Evolutionary conservation across 2,888 invertebrate species (phyloP).

Genomic region (Omphaloscelis lunosa): DNA sequence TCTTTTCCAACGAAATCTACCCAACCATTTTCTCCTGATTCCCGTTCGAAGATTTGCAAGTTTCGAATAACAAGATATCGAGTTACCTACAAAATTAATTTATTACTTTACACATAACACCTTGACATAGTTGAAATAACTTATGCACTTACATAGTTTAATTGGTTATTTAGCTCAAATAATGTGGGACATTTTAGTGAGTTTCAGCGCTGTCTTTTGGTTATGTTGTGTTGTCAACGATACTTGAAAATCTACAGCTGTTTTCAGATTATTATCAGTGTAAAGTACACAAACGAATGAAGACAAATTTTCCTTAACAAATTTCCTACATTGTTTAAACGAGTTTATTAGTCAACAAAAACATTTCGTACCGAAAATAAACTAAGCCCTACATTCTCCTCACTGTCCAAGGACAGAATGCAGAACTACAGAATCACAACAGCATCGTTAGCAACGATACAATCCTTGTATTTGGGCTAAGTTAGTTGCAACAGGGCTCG

Average conservation of each 20-base stretch:
- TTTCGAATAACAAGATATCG: conserved; percentile 37
- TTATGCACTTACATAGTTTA: conserved; percentile 25
- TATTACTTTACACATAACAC: conserved; percentile 29
- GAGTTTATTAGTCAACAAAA: neutral
- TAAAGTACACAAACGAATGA: neutral
- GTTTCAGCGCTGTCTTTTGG: neutral
- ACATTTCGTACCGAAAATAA: neutral
- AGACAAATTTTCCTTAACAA: neutral
- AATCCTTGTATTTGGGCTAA: conserved; percentile 55
- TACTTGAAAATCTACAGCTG: neutral
- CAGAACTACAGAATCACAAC: conserved; percentile 45
- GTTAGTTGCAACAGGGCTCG: conserved; percentile 58
- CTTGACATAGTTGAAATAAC: conserved; percentile 23
- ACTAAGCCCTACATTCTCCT: neutral
- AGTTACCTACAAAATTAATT: conserved; percentile 17
- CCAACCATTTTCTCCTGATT: conserved; percentile 1
- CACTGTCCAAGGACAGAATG: conserved; percentile 15
- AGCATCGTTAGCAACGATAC: conserved; percentile 46
- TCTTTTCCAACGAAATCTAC: neutral
- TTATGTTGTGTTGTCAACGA: neutral
- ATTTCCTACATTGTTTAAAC: neutral
- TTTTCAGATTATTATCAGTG: too few relatives aligned
- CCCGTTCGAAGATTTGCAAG: conserved; percentile 25
- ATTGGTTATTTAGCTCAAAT: conserved; percentile 43
- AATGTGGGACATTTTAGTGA: conserved; percentile 8